These are phyloP conservation scores for Frankliniella fusca DNA, from an alignment of 2,888 invertebrate species.

Conservation along the genomic window DNA sequence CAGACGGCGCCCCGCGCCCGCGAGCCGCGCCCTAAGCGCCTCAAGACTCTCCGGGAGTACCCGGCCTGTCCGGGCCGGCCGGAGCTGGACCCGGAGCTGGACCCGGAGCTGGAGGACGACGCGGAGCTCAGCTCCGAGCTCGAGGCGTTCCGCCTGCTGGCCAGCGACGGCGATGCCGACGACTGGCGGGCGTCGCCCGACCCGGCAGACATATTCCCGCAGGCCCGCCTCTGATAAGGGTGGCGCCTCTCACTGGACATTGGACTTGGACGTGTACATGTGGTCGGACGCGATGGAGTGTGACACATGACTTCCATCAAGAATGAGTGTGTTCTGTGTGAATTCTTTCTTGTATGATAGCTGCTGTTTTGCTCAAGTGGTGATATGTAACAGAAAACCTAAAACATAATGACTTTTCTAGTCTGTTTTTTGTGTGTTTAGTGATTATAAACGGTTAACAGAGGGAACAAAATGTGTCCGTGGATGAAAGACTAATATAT, in stretches of 20 bases:
- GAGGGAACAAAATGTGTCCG: too few relatives aligned
- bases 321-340: too few relatives aligned
- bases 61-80: too few relatives aligned
- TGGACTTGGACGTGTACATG: too few relatives aligned
- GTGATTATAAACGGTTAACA: too few relatives aligned
- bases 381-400: background rate
- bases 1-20: background rate
- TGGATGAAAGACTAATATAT: too few relatives aligned
- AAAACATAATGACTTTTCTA: background rate
- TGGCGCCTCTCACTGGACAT: too few relatives aligned
- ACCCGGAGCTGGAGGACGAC: background rate
- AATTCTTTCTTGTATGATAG: too few relatives aligned
- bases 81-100: background rate
- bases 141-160: slow-evolving; percentile 24
- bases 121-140: slow-evolving; percentile 25
- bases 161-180: background rate
- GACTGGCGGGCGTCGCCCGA: slow-evolving; percentile 22
- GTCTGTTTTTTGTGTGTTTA: too few relatives aligned
- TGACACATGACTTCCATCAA: too few relatives aligned
- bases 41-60: background rate
- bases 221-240: slow-evolving; percentile 5
- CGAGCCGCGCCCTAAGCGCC: background rate
- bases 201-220: slow-evolving; percentile 28
- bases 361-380: too few relatives aligned
- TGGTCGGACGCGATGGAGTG: too few relatives aligned